Evolutionary conservation across 2,888 invertebrate species (phyloP), one percentile per base, ranked within the genome.

Genomic region (Ceramica pisi): DNA sequence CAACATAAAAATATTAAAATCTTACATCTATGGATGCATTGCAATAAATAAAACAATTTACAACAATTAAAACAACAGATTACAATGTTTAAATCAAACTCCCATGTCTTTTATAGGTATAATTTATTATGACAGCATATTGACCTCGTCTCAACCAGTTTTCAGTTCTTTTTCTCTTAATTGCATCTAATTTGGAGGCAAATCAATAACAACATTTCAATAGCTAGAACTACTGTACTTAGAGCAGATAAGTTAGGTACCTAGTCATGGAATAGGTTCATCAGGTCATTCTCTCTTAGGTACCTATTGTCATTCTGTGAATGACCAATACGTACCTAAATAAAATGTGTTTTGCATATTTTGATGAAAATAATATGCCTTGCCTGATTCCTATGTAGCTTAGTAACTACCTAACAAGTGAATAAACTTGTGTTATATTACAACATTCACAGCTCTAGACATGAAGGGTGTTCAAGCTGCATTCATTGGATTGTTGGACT

Each of bases 371-470:
- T 21, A 38, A 21, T 14, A 48, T 8, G 7, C 5, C 5, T 56
- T 56, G 35, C 5, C 7, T 63, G n/a, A 16, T 48, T 53, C 38
- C 0, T 68, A 68, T 0, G 23, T 21, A 51, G 9, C 46, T 48
- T 63, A 61, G 46, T 63, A 38, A 53, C 21, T 53, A 53, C 7
- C 3, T 26, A 59, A 75, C 48, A 80, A 63, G 65, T 53, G 31
- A 31, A 50, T 35, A 23, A 50, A 35, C 19, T 56, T 38, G 26
- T 71, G 23, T 35, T 21, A 2, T 10, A 78, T 0, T n/a, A 41
- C 7, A 69, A n/a, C 21, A 60, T 31, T 50, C n/a, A 26, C 23
- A 62, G 35, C 14, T 55, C 38, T 53, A 57, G 8, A 23, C 53
- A 14, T 44, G 23, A n/a, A n/a, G n/a, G 26, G 62, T 46, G 46